Evolutionary conservation across 2,113 vertebrate species (phyloP).

Genomic region (Jaculus jaculus): DNA sequence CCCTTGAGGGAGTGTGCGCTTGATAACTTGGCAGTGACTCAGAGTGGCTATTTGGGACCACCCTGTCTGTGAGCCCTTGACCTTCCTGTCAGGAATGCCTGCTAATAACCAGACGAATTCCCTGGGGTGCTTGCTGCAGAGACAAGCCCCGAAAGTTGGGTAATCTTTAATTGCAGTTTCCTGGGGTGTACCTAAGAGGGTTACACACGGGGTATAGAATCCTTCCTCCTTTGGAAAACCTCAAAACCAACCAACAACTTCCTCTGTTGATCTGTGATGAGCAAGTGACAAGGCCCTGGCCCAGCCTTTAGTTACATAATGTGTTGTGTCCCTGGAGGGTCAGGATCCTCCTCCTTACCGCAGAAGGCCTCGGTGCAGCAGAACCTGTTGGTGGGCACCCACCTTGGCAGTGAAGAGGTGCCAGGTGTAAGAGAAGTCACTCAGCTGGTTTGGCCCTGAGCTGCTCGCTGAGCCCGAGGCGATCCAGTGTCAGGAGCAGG

Average conservation of each 20-base stretch:
- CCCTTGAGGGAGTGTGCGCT: neutral
- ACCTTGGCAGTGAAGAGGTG: neutral
- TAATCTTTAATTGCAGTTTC: slow-evolving; percentile 66
- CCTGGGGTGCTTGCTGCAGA: neutral
- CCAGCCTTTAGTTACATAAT: neutral
- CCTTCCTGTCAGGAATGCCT: neutral
- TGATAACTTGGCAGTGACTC: neutral
- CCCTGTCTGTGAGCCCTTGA: neutral
- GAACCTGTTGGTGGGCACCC: neutral
- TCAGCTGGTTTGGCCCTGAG: neutral
- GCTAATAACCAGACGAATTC: neutral
- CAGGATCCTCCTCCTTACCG: slow-evolving; percentile 23
- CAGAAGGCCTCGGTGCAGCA: neutral
- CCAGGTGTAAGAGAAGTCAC: neutral
- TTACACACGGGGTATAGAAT: slow-evolving; percentile 44
- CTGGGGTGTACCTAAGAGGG: neutral
- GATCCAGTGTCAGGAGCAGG: neutral
- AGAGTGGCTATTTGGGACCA: neutral
- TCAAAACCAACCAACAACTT: slow-evolving; percentile 68
- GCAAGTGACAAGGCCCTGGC: neutral
- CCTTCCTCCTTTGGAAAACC: slow-evolving; percentile 66
- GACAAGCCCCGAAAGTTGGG: slow-evolving; percentile 42
- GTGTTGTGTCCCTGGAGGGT: neutral
- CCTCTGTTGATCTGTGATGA: slow-evolving; percentile 34
- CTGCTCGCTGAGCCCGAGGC: neutral